A percentile compares a stretch with the other conserved stretches of the same genome.
These are phyloP conservation scores for Noctua janthe DNA, from an alignment of 2,888 invertebrate genomes.

Conservation along the genomic window DNA sequence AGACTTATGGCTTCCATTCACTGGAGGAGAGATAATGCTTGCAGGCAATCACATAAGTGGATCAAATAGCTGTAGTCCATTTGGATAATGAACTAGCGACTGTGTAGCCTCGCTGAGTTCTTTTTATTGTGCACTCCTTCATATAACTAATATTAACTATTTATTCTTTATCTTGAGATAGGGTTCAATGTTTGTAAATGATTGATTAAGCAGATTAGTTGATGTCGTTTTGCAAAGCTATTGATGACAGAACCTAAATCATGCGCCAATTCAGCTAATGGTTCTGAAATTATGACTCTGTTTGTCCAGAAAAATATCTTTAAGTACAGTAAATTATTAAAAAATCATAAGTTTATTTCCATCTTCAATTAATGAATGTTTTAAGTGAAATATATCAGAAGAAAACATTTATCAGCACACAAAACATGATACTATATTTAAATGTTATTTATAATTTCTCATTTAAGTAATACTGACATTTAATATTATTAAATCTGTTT, in stretches of 20 bases:
- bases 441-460: conserved; percentile 23
- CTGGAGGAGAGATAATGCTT: conserved; percentile 89
- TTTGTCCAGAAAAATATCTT: background rate
- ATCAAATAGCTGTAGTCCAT: conserved; percentile 91
- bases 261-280: conserved; percentile 22
- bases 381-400: background rate
- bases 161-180: conserved; percentile 45
- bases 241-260: conserved; percentile 10
- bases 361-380: background rate
- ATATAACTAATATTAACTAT: conserved; percentile 77
- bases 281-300: background rate
- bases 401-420: background rate
- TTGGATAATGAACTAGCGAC: conserved; percentile 90
- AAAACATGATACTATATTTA: conserved; percentile 15
- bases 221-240: conserved; percentile 17
- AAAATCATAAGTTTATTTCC: background rate
- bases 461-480: conserved; percentile 37
- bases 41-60: conserved; percentile 91
- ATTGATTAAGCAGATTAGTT: conserved; percentile 17
- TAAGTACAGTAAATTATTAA: background rate
- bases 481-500: conserved; percentile 41
- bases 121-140: conserved; percentile 83
- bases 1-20: conserved; percentile 90
- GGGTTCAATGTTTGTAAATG: conserved; percentile 46
- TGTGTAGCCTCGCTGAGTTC: conserved; percentile 80